A percentile compares a stretch with the other conserved stretches of the same genome.
Conservation (phyloP, 2,888 invertebrate genomes). For the Deroplatys truncata region DNA sequence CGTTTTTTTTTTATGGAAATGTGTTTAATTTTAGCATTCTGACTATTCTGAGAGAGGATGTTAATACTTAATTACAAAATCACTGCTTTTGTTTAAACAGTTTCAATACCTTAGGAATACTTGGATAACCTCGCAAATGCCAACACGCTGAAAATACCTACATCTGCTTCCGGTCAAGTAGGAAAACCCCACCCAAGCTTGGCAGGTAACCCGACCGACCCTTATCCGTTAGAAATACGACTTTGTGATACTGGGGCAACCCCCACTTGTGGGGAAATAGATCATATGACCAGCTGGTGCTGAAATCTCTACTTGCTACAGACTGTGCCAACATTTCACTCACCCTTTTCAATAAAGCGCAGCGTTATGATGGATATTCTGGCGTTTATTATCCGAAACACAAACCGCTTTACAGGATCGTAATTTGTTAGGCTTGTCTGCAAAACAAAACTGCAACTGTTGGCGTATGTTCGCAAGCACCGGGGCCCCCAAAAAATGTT, state of each 20-base stretch:
- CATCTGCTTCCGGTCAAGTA: background rate
- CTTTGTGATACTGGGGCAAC: background rate
- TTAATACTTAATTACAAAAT: no score
- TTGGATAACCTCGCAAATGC: no score
- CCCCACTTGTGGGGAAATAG: background rate
- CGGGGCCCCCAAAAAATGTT: no score
- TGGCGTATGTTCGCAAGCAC: no score
- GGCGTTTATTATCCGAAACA: background rate
- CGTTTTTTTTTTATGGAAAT: no score
- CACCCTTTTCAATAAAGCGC: background rate
- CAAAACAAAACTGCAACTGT: background rate
- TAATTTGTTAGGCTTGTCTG: background rate
- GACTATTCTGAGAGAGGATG: no score
- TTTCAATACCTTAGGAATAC: no score
- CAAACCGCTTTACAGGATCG: background rate
- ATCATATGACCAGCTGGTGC: background rate
- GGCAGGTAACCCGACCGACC: background rate
- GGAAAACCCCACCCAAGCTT: background rate
- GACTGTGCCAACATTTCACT: background rate
- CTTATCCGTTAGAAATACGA: background rate
- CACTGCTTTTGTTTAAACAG: no score
- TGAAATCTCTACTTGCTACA: background rate
- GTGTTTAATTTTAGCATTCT: no score
- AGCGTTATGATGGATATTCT: background rate
- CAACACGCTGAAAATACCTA: background rate